A percentile compares a stretch with the other conserved stretches of the same genome.
These are phyloP conservation scores for Pteromalus puparum DNA, from an alignment of 1,140 invertebrate species.

Conservation along the genomic window DNA sequence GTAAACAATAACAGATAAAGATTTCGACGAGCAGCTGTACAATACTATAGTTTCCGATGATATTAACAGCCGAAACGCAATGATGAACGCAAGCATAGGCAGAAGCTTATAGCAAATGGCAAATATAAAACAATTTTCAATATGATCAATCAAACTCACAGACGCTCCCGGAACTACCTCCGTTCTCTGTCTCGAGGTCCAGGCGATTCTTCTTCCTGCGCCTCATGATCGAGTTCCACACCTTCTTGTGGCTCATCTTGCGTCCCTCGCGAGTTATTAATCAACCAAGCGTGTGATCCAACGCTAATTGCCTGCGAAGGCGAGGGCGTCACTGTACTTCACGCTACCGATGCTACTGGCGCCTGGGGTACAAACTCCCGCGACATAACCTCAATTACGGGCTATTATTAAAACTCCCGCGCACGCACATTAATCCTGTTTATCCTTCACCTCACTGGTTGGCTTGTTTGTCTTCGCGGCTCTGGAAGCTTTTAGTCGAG, in stretches of 20 bases:
- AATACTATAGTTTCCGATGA: neutral
- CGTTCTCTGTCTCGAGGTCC: constrained; percentile 61
- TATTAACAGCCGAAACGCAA: neutral
- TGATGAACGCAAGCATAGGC: neutral
- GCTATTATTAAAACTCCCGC: neutral
- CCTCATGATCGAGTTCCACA: constrained; percentile 73
- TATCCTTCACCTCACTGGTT: neutral
- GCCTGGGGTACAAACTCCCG: neutral
- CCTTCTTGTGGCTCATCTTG: constrained; percentile 70
- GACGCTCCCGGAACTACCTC: constrained; percentile 54
- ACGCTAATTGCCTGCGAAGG: constrained; percentile 45
- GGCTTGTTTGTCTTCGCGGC: too few species aligned
- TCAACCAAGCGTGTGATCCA: constrained; percentile 38
- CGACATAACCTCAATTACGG: constrained; percentile 18
- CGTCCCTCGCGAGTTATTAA: constrained; percentile 21
- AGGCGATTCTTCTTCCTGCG: constrained; percentile 69
- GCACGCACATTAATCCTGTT: neutral
- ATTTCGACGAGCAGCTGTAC: neutral
- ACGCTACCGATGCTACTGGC: neutral
- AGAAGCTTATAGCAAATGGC: neutral
- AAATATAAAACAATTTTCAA: neutral
- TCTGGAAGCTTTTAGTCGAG: too few species aligned
- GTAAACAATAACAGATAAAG: constrained; percentile 18
- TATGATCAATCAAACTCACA: constrained; percentile 60
- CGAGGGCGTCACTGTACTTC: neutral